Conservation (phyloP, 1,140 invertebrate species). For the Pogonomyrmex barbatus region DNA sequence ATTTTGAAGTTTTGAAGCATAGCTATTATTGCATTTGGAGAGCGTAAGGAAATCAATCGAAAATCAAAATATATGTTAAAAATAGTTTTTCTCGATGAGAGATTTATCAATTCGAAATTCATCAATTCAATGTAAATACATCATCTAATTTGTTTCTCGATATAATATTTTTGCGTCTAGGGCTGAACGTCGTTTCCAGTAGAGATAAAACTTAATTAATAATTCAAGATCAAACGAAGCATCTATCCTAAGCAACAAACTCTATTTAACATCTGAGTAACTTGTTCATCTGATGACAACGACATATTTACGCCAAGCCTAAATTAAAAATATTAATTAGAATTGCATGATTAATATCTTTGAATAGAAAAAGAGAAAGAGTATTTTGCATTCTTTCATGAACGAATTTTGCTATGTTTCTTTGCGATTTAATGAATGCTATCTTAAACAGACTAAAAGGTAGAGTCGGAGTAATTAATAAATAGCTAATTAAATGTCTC, state of each 20-base stretch:
- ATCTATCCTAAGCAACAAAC: not conserved
- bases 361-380: not conserved
- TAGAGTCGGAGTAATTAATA: not conserved
- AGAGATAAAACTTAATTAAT: constrained; percentile 65
- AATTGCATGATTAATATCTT: not conserved
- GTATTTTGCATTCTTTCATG: too few species aligned
- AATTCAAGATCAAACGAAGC: constrained; percentile 48
- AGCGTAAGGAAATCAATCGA: constrained; percentile 49
- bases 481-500: not conserved
- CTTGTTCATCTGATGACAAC: not conserved
- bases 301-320: not conserved
- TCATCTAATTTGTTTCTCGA: not conserved
- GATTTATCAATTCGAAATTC: constrained; percentile 42
- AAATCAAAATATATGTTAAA: constrained; percentile 52
- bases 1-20: not conserved
- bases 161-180: not conserved
- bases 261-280: constrained; percentile 20
- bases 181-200: not conserved
- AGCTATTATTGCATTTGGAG: not conserved
- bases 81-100: constrained; percentile 28
- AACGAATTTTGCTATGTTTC: not conserved
- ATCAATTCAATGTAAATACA: constrained; percentile 60
- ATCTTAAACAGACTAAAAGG: not conserved
- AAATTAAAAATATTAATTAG: constrained; percentile 62
- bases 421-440: constrained; percentile 13